Evolutionary conservation across 2,113 vertebrate species (phyloP).

Genomic region (Potamarius usumacintae): DNA sequence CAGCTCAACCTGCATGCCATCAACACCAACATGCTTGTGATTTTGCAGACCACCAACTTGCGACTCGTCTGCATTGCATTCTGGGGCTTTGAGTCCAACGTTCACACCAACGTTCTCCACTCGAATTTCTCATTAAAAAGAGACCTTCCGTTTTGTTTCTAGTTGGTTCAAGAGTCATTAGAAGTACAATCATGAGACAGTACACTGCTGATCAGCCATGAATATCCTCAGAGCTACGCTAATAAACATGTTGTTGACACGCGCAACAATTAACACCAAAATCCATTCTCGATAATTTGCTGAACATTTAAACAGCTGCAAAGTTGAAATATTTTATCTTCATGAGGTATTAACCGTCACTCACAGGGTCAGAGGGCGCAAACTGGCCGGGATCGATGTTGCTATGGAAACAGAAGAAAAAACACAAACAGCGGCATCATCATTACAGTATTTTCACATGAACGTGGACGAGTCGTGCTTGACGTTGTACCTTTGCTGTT

Average conservation of each 20-base stretch:
- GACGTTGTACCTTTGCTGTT: not conserved
- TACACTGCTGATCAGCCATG: too few species aligned
- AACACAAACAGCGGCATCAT: not conserved
- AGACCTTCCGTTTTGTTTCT: too few species aligned
- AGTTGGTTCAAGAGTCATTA: too few species aligned
- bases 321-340: too few species aligned
- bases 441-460: not conserved
- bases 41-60: too few species aligned
- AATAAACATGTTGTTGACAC: not conserved
- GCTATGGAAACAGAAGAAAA: constrained; percentile 50
- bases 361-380: constrained; percentile 66
- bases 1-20: too few species aligned
- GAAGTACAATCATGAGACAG: too few species aligned
- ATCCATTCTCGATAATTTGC: not conserved
- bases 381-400: constrained; percentile 71
- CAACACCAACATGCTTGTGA: too few species aligned
- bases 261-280: not conserved
- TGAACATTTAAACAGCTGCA: not conserved
- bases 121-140: too few species aligned
- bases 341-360: constrained; percentile 43
- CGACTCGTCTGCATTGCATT: too few species aligned
- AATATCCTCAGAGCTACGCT: not conserved
- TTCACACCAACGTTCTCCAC: not conserved
- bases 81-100: not conserved
- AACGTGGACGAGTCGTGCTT: not conserved